A percentile compares a stretch with the other conserved stretches of the same genome.
Conservation (phyloP, 2,888 invertebrate species). For the Leistus spinibarbis region DNA sequence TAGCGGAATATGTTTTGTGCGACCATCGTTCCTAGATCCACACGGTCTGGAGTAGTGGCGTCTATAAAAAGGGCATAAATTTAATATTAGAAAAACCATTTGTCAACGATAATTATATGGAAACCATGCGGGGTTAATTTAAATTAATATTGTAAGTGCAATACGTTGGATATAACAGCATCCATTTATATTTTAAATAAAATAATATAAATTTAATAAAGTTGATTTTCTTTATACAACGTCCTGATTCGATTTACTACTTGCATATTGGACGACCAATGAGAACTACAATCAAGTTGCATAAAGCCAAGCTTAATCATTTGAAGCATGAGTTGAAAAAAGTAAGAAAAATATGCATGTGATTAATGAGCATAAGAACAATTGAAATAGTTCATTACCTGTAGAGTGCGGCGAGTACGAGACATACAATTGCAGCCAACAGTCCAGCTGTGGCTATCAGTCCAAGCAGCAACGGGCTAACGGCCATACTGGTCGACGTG, state of each 20-base stretch:
- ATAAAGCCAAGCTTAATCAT: background rate
- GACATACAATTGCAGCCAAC: conserved; percentile 76
- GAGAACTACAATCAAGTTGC: background rate
- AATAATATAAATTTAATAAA: no score
- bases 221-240: background rate
- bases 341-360: background rate
- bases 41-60: conserved; percentile 54
- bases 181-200: no score
- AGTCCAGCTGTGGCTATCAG: conserved; percentile 78
- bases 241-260: background rate
- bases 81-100: background rate
- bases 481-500: conserved; percentile 65
- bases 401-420: conserved; percentile 77
- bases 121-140: no score
- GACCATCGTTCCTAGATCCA: conserved; percentile 39
- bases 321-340: background rate
- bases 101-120: no score
- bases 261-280: background rate
- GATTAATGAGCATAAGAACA: conserved; percentile 5
- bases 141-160: no score
- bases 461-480: conserved; percentile 78
- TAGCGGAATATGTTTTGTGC: conserved; percentile 56
- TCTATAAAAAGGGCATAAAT: conserved; percentile 41
- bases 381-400: conserved; percentile 52
- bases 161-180: no score